Percentiles rank a stretch among this genome's conserved stretches.
phyloP scores from a whole-genome alignment of 2,888 invertebrate species.

The Amiota mariae region DNA sequence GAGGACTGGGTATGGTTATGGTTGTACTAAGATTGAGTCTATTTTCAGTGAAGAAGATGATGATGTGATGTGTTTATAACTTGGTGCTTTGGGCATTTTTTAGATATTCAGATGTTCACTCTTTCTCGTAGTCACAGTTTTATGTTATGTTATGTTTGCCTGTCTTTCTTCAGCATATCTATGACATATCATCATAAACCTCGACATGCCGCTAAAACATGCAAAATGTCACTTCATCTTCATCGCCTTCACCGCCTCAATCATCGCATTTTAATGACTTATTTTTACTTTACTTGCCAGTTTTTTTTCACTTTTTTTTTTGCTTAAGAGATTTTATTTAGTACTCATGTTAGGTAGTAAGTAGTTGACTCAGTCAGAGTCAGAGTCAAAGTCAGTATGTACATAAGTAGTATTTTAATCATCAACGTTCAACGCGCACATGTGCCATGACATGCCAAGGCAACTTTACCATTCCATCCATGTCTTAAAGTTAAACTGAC shows the following conservation, averaged over 20 bases:
- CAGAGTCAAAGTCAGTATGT: neutral
- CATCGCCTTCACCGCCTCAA: no score
- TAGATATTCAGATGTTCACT: constrained; percentile 47
- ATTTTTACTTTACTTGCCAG: constrained; percentile 45
- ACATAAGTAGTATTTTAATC: constrained; percentile 4
- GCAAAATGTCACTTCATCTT: constrained; percentile 60
- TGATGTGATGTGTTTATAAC: neutral
- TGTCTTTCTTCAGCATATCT: no score
- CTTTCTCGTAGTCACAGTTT: constrained; percentile 50
- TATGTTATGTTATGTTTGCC: constrained; percentile 18
- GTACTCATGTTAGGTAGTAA: neutral
- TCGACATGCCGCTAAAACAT: constrained; percentile 54
- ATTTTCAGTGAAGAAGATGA: neutral
- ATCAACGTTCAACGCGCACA: constrained; percentile 3
- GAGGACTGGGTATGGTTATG: no score
- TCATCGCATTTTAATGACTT: constrained; percentile 63
- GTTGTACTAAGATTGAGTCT: no score
- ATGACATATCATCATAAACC: no score
- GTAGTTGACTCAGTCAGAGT: neutral
- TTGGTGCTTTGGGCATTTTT: constrained; percentile 14
- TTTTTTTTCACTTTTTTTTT: neutral
- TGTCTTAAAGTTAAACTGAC: neutral
- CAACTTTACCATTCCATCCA: neutral
- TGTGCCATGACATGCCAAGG: neutral
- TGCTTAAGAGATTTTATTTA: neutral